phyloP scores from a whole-genome alignment of 2,797 vertebrate species.

The Sebastolobus altivelis region DNA sequence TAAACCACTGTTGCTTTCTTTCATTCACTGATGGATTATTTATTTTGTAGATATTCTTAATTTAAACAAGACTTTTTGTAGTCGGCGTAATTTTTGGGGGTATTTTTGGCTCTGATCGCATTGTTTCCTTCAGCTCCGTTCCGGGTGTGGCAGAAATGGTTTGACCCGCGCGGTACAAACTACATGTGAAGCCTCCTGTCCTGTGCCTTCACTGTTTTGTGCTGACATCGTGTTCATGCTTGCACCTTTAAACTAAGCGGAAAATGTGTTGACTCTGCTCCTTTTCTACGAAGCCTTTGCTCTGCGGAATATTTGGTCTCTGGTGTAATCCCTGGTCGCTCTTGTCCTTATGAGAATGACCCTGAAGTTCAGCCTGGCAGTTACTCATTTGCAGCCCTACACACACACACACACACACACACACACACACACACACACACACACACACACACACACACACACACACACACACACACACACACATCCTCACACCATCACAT shows the following conservation, averaged over 20 bases:
- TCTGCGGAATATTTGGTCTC: constrained; percentile 70
- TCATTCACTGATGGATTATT: constrained; percentile 22
- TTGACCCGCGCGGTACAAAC: not conserved
- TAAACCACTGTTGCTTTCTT: constrained; percentile 11
- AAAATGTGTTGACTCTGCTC: constrained; percentile 77
- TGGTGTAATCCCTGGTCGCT: constrained; percentile 60
- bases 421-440: not conserved
- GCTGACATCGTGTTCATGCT: constrained; percentile 59
- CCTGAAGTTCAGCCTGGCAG: constrained; percentile 54
- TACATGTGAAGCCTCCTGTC: constrained; percentile 34
- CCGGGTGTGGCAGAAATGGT: constrained; percentile 2
- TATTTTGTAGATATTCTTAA: not conserved
- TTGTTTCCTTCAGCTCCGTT: not conserved
- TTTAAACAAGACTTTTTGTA: not conserved
- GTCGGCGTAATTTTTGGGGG: not conserved
- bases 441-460: not conserved
- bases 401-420: constrained; percentile 3
- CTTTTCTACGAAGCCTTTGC: constrained; percentile 51
- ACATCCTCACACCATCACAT: constrained; percentile 24
- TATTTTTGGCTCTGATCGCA: not conserved
- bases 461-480: constrained; percentile 1
- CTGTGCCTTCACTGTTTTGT: constrained; percentile 37
- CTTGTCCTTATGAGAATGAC: constrained; percentile 67
- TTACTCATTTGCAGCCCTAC: constrained; percentile 49
- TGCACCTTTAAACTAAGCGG: constrained; percentile 74